Base-by-base conservation (phyloP, 2,888 invertebrate genomes). In the Drosophila recens region DNA sequence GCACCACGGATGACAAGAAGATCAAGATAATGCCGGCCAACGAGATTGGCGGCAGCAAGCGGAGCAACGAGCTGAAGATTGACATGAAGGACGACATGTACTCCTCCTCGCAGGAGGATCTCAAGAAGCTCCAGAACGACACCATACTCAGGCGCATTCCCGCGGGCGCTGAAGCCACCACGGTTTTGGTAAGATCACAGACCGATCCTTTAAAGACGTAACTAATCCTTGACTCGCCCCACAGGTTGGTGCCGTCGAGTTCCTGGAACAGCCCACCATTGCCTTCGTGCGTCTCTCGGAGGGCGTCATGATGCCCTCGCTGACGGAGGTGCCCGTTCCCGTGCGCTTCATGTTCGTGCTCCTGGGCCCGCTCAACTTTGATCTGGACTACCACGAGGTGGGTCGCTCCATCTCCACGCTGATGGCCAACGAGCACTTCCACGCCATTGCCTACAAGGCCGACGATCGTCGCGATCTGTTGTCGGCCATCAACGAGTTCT, bases 331-430 rank as follows among this genome's bases (percentile, higher is more conserved):
- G 43, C 95, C 97, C 2, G 96, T 99, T 80, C 98, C 98, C 0
- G 97, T 98, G 45, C 94, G 98, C 70, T 98, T 98, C 91, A 95
- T 99, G 94, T 98, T 98, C 91, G 95, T 98, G 57, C 93, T 99
- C 15, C 93, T 99, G 74, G 98, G 98, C 0, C 99, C 99, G 3
- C 94, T 94, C 43, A 95, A 95, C 53, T 95, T 96, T 0, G 96
- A 96, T 80, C 94, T 98, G 83, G 98, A 98, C 93, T 98, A 98
- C 92, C 98, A 98, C 93, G 99, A 99, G 94, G 97, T 99, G 65
- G 98, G 98, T 89, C 95, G 99, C 58, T 97, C 98, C 8, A 97
- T 99, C 87, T 97, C 98, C 1, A 98, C 99, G 0, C 94, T 99
- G 33, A 98, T 99, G 98, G 96, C 98, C 9, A 98, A 98, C 91